Evolutionary conservation across 1,140 invertebrate genomes (phyloP).

Genomic region (Anthonomus grandis): DNA sequence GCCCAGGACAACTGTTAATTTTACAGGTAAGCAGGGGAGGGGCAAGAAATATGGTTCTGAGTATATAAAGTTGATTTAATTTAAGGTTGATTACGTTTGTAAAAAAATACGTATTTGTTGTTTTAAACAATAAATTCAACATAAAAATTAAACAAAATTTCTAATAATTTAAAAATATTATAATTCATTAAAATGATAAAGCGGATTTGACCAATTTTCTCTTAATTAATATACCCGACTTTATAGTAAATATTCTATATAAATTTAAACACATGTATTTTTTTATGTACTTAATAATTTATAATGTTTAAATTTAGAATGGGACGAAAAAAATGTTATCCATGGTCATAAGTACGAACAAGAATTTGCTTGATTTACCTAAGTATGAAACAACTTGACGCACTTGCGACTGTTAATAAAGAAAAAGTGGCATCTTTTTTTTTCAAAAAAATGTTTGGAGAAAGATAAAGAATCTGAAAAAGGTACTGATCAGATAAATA

Average conservation of each 20-base stretch:
- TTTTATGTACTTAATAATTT: neutral
- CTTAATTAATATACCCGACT: too few relatives aligned
- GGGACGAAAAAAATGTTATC: neutral
- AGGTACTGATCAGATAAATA: neutral
- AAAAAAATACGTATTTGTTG: too few relatives aligned
- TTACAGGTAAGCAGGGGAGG: too few relatives aligned
- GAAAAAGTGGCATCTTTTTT: constrained; percentile 2
- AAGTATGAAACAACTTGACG: constrained; percentile 1
- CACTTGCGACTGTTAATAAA: neutral
- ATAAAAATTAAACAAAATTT: too few relatives aligned
- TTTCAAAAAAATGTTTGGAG: neutral
- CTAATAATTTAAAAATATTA: too few relatives aligned
- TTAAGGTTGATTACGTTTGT: too few relatives aligned
- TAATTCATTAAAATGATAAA: too few relatives aligned
- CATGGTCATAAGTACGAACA: neutral
- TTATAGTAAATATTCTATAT: neutral
- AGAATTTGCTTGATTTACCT: neutral
- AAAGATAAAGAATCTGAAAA: neutral
- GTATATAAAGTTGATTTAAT: too few relatives aligned
- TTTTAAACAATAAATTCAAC: too few relatives aligned
- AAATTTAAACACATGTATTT: neutral
- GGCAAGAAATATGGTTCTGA: too few relatives aligned
- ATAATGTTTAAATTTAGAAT: constrained; percentile 2
- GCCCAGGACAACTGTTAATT: too few relatives aligned
- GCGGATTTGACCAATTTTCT: too few relatives aligned